Evolutionary conservation across 2,113 vertebrate genomes (phyloP).

Genomic region (Lophochroa leadbeateri): DNA sequence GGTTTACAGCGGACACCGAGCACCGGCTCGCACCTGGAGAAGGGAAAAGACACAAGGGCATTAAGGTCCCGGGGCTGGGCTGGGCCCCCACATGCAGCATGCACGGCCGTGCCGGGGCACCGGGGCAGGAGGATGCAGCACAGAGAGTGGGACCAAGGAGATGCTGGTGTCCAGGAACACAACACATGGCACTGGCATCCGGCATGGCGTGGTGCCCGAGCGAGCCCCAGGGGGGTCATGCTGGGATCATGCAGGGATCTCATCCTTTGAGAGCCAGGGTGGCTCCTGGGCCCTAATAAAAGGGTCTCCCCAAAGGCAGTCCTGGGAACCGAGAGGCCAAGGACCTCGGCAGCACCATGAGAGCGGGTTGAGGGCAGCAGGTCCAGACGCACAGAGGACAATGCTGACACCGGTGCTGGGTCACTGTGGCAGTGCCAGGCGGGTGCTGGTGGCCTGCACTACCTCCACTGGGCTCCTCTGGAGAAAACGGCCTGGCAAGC

Average conservation of each 20-base stretch:
- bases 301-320: neutral
- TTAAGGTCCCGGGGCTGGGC: constrained; percentile 71
- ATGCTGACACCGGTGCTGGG: neutral
- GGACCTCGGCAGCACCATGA: neutral
- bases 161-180: neutral
- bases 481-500: neutral
- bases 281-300: accelerated
- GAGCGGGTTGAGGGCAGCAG: neutral
- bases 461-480: neutral
- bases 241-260: constrained; percentile 23
- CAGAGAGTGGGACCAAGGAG: constrained; percentile 14
- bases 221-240: neutral
- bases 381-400: neutral
- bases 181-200: neutral
- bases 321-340: neutral
- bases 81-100: constrained; percentile 52
- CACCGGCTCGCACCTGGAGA: constrained; percentile 96
- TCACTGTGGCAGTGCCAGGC: neutral
- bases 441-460: neutral
- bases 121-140: neutral
- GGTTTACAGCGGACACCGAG: constrained; percentile 97
- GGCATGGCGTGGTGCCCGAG: accelerated
- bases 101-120: neutral
- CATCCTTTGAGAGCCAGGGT: neutral
- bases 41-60: constrained; percentile 82